Base-by-base conservation (phyloP, 2,113 vertebrate genomes). In the Zapornia atra region DNA sequence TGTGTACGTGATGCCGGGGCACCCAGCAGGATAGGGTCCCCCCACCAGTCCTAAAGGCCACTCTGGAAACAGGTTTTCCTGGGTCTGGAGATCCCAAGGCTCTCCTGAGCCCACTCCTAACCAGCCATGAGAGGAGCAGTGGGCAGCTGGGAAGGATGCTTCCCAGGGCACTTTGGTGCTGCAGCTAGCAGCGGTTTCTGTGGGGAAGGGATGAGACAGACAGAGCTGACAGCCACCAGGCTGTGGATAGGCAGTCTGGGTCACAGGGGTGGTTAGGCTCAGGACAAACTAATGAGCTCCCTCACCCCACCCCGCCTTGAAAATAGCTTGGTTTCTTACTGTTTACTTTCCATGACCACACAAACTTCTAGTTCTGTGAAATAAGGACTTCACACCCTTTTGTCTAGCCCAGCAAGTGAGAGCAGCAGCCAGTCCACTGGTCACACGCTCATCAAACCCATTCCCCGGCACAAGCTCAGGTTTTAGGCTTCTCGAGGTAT, bases 341-440 rank as follows among this genome's bases (percentile, higher is more conserved):
- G 40, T 84, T 96, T 96, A 14, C 15, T 89, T 90, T 93, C 48
- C 29, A 33, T 29, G 46, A 90, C n/a, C 75, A 59, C 77, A 66
- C 6, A 96, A 63, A 10, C 20, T 91, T 71, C 60, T 51, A 84
- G 64, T 50, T 91, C 36, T 36, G 53, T 51, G 31, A 94, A 91
- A 72, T 15, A 80, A 56, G 36, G 50, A n/a, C 36, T 40, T 73
- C 34, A 48, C 72, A 90, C 51, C 3, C 31, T 82, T 97, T 88
- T 31, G 7, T 57, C 57, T 57, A 57, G 38, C 40, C 71, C 2
- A 3, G 75, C 31, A 87, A 92, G 50, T 0, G 8, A 79, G 6
- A 77, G 28, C n/a, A 73, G 69, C 51, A 51, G 22, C 24, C 64
- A 83, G 51, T 36, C 24, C 16, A 15, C 38, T 15, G n/a, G 13